Conservation (phyloP, 2,888 invertebrate genomes). For the Gortyna flavago region DNA sequence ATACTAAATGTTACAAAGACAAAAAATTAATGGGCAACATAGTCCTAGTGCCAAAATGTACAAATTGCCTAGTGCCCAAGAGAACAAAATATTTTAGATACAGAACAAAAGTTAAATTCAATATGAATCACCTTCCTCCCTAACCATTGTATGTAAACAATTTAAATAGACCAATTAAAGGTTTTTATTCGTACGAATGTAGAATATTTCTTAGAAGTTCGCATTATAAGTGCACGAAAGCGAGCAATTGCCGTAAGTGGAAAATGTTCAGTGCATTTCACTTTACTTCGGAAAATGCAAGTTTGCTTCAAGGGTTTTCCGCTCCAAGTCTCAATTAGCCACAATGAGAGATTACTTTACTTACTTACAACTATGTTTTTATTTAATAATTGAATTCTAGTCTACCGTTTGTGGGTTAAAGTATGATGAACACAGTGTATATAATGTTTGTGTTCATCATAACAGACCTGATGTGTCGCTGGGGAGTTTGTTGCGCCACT, state of each 20-base stretch:
- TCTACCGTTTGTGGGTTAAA: neutral
- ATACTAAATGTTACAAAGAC: too few species aligned
- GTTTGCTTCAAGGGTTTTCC: slow-evolving; percentile 62
- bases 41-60: too few species aligned
- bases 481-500: neutral
- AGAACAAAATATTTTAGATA: slow-evolving; percentile 6
- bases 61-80: too few species aligned
- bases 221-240: slow-evolving; percentile 68
- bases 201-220: slow-evolving; percentile 69
- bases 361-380: neutral
- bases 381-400: neutral
- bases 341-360: slow-evolving; percentile 63
- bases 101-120: slow-evolving; percentile 2
- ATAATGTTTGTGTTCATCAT: neutral
- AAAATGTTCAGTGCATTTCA: slow-evolving; percentile 68
- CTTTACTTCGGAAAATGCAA: slow-evolving; percentile 62
- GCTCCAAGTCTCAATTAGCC: slow-evolving; percentile 63
- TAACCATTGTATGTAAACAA: slow-evolving; percentile 27
- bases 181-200: slow-evolving; percentile 45
- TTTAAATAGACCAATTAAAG: slow-evolving; percentile 65
- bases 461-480: neutral
- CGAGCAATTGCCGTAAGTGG: slow-evolving; percentile 67
- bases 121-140: slow-evolving; percentile 5
- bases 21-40: too few species aligned
- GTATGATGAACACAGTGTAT: neutral